Evolutionary conservation across 2,888 invertebrate genomes (phyloP).

Genomic region (Pseudococcus jackbeardsleyi): DNA sequence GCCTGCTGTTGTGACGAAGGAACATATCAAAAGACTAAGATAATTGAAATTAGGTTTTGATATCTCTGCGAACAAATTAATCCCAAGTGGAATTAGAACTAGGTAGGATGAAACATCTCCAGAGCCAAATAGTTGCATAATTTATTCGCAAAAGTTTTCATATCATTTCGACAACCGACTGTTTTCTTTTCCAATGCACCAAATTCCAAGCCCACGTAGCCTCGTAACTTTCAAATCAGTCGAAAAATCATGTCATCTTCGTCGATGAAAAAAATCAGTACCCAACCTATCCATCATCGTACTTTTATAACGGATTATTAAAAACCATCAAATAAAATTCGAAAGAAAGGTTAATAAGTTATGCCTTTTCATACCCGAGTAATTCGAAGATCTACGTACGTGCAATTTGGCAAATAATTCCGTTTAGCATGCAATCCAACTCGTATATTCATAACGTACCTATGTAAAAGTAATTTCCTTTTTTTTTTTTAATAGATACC

Average conservation of each 20-base stretch:
- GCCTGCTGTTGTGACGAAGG: neutral
- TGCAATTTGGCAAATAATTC: constrained; percentile 23
- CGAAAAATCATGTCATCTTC: neutral
- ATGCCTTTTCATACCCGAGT: neutral
- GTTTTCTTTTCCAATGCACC: neutral
- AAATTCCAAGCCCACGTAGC: neutral
- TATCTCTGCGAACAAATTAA: neutral
- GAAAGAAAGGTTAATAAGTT: constrained; percentile 15
- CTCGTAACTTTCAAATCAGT: neutral
- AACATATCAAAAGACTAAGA: neutral
- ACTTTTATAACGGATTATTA: neutral
- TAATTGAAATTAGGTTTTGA: neutral
- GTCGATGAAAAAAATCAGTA: neutral
- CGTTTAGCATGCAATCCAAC: neutral
- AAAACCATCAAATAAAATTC: neutral
- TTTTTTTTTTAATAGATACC: constrained; percentile 10
- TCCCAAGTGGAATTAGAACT: neutral
- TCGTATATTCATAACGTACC: neutral
- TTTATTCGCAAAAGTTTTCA: neutral
- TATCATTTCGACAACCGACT: neutral
- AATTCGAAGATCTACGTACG: neutral
- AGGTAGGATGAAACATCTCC: neutral
- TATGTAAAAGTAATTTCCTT: constrained; percentile 27
- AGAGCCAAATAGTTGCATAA: neutral
- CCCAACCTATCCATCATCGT: neutral